Evolutionary conservation across 2,888 invertebrate genomes (phyloP), one percentile per base, ranked within the genome.

Genomic region (Drosophila percnosoma): DNA sequence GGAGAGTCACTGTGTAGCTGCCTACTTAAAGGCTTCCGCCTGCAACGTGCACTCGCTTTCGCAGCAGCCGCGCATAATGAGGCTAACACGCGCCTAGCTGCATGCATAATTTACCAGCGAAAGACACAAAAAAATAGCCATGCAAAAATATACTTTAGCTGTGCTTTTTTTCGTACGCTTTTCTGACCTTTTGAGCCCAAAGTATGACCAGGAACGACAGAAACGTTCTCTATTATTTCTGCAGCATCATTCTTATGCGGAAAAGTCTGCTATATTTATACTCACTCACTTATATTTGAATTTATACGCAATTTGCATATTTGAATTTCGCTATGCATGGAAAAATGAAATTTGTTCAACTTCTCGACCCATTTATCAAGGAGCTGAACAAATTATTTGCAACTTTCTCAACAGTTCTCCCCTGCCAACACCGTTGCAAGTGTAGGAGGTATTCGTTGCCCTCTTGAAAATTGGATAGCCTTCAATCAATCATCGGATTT

Each of bases 21-120:
- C 64, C 86, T 84, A 83, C 88, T 84, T 87, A 87, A 83, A 75
- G 77, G 77, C 87, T 86, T 79, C 72, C 73, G 73, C 70, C 74
- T 63, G 73, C 51, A 71, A 58, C 65, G 60, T 67, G 66, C 62
- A 71, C 60, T 76, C 61, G 63, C 57, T 67, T 70, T 78, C 76
- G 76, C 75, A 83, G 78, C 87, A 83, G 75, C 73, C 78, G 82
- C 76, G 86, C 86, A 87, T 87, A 87, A 87, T 87, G 88, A 89
- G 89, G 86, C 88, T 82, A 77, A 76, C 85, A 85, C 78, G 75
- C 78, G 83, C 76, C 85, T 72, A 78, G 83, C 83, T 80, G 88
- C 83, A 85, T 87, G 85, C 89, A 87, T 89, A 87, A 87, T 87
- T 89, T 72, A 87, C 68, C 74, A 81, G 79, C 49, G 24, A 60